These are phyloP conservation scores for Chrysogorgia sp. DNA, from an alignment of 92 coral and sea anemone genomes.

Conservation along the genomic window DNA sequence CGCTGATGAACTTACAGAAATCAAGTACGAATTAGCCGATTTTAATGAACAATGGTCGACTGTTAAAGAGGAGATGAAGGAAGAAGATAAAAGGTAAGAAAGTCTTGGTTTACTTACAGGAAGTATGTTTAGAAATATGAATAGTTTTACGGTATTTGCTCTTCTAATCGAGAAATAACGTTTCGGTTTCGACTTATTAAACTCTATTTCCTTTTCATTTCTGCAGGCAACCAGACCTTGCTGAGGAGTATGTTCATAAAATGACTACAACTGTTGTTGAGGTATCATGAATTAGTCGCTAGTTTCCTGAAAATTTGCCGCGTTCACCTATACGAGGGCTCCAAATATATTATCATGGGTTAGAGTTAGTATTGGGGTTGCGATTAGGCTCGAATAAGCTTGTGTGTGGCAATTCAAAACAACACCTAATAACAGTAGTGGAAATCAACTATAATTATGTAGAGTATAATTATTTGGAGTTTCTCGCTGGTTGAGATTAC, in stretches of 20 bases:
- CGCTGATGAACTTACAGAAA: constrained; percentile 27
- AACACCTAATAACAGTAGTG: too few species aligned
- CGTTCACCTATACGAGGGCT: too few species aligned
- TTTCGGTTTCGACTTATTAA: not conserved
- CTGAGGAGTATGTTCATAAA: constrained; percentile 1
- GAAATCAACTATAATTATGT: too few species aligned
- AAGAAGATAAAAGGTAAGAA: constrained; percentile 77
- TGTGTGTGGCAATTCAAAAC: too few species aligned
- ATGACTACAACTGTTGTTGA: not conserved
- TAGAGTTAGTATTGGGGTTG: too few species aligned
- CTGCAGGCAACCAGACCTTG: not conserved
- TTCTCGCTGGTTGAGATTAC: too few species aligned
- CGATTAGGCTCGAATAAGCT: too few species aligned
- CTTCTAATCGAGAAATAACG: not conserved
- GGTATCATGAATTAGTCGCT: not conserved
- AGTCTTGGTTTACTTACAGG: not conserved
- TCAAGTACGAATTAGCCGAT: constrained; percentile 77
- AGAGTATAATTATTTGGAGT: too few species aligned
- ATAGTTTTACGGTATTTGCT: not conserved
- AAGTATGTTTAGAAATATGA: not conserved
- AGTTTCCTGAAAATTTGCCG: too few species aligned
- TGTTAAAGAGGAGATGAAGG: constrained; percentile 72
- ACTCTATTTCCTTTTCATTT: too few species aligned
- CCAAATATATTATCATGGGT: too few species aligned
- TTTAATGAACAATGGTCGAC: constrained; percentile 90